Evolutionary conservation across 2,797 vertebrate genomes (phyloP).

Genomic region (Botia kubotai): DNA sequence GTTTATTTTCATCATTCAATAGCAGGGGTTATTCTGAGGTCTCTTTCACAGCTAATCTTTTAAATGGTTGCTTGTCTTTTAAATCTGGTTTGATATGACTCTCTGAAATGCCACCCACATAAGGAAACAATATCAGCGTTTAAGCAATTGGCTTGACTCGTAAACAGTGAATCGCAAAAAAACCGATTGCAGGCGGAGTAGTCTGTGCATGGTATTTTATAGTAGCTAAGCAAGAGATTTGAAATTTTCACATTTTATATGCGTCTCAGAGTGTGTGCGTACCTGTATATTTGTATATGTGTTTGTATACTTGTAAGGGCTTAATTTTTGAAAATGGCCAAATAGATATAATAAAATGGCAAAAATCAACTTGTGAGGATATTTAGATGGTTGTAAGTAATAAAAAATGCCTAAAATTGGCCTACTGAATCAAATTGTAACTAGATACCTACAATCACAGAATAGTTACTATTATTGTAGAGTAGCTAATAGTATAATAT

Average conservation of each 20-base stretch:
- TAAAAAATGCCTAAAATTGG: too few relatives aligned
- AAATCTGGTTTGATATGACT: conserved; percentile 42
- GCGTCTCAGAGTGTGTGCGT: too few relatives aligned
- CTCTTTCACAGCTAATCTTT: conserved; percentile 55
- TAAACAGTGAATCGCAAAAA: conserved; percentile 31
- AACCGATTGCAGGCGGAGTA: conserved; percentile 42
- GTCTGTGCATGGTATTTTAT: neutral
- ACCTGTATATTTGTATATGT: too few relatives aligned
- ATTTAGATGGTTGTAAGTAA: too few relatives aligned
- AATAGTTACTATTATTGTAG: too few relatives aligned
- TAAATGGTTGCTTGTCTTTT: conserved; percentile 55
- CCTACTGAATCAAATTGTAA: too few relatives aligned
- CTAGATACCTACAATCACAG: too few relatives aligned
- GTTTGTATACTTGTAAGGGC: neutral
- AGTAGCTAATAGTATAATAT: too few relatives aligned
- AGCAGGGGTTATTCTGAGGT: conserved; percentile 51
- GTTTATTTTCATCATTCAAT: conserved; percentile 59
- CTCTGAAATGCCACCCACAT: conserved; percentile 59
- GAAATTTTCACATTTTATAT: neutral
- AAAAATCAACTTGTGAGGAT: too few relatives aligned
- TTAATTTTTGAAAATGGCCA: too few relatives aligned
- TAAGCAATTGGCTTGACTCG: conserved; percentile 45
- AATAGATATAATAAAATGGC: too few relatives aligned
- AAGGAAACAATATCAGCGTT: conserved; percentile 52
- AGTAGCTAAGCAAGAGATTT: neutral